phyloP scores from a whole-genome alignment of 1,140 invertebrate species.

The Mya arenaria region DNA sequence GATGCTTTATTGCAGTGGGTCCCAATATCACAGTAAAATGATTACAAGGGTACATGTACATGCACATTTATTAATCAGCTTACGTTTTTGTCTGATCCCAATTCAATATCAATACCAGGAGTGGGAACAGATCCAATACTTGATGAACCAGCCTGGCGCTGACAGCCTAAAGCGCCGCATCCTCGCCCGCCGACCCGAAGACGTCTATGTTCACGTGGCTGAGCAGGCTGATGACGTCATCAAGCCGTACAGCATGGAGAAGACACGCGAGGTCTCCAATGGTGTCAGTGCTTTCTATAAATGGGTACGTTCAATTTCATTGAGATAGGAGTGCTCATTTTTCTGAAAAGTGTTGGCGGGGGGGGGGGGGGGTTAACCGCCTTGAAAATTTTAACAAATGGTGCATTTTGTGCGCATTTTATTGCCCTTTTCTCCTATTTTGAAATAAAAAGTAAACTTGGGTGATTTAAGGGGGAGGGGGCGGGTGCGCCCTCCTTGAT shows the following conservation, averaged over 20 bases:
- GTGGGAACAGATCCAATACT: constrained; percentile 65
- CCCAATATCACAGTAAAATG: no score
- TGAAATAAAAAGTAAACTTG: background rate
- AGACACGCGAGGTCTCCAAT: constrained; percentile 62
- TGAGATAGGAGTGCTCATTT: background rate
- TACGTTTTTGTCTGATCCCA: no score
- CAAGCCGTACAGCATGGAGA: constrained; percentile 57
- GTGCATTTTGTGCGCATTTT: background rate
- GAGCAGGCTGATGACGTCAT: constrained; percentile 59
- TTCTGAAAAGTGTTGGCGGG: background rate
- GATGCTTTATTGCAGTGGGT: no score
- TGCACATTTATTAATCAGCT: no score
- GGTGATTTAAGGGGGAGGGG: background rate
- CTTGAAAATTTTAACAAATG: background rate
- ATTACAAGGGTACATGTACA: no score
- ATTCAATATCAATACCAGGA: no score
- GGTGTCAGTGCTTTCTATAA: constrained; percentile 67
- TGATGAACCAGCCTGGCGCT: constrained; percentile 59
- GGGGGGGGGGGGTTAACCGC: no score
- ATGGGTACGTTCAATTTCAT: constrained; percentile 60
- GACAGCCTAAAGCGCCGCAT: constrained; percentile 66
- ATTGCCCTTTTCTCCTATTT: background rate
- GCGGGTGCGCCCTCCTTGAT: background rate
- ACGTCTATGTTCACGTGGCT: constrained; percentile 56
- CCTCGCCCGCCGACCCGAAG: constrained; percentile 54